These are phyloP conservation scores for Phalloptychus januarius DNA, from an alignment of 2,797 vertebrate species.

Conservation along the genomic window DNA sequence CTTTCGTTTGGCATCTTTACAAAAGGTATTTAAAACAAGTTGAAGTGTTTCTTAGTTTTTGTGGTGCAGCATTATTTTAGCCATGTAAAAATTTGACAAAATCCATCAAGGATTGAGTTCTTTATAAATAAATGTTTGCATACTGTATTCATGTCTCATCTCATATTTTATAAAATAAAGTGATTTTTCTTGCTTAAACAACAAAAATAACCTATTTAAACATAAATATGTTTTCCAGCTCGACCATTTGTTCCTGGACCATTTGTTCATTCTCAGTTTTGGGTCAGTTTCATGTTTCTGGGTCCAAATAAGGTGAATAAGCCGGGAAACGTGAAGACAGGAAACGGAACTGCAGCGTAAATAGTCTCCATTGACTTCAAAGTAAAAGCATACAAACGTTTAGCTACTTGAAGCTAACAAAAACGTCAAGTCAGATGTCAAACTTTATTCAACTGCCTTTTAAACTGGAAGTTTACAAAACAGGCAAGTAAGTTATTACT, in stretches of 20 bases:
- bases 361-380: neutral
- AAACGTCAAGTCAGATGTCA: neutral
- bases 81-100: neutral
- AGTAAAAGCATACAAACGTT: neutral
- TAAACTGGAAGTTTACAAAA: neutral
- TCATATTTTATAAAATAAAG: neutral
- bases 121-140: slow-evolving; percentile 7
- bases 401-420: neutral
- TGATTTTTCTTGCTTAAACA: too few species aligned
- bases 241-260: neutral
- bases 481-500: neutral
- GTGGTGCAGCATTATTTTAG: neutral
- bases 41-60: neutral
- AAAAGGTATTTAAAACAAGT: slow-evolving; percentile 37
- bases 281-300: neutral
- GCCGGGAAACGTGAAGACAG: neutral
- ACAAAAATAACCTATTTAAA: neutral
- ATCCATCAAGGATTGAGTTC: neutral
- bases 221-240: neutral
- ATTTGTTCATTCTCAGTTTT: neutral
- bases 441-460: neutral
- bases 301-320: neutral
- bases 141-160: neutral
- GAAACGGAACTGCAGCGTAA: neutral
- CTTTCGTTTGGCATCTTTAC: slow-evolving; percentile 31